These are phyloP conservation scores for Neodiprion virginianus DNA, from an alignment of 1,140 invertebrate species.

Conservation along the genomic window DNA sequence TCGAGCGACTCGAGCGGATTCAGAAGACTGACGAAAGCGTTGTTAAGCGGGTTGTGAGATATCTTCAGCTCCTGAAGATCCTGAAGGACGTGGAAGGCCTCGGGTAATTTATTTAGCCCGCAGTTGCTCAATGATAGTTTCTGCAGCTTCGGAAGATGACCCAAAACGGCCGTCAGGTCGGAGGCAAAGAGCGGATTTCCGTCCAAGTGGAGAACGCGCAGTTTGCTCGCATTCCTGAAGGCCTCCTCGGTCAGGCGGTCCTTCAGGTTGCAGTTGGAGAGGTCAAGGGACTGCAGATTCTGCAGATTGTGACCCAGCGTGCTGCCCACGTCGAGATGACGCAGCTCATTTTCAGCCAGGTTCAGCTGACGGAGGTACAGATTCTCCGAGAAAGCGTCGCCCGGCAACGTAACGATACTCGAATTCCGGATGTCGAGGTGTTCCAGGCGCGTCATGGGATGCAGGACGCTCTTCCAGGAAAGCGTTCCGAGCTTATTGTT, in stretches of 20 bases:
- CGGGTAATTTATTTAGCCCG: slow-evolving; percentile 67
- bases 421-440: slow-evolving; percentile 70
- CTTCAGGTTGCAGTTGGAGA: slow-evolving; percentile 74
- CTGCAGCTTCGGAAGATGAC: slow-evolving; percentile 70
- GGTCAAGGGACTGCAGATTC: slow-evolving; percentile 71
- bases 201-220: slow-evolving; percentile 70
- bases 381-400: slow-evolving; percentile 71
- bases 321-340: slow-evolving; percentile 68
- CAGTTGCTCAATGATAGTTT: slow-evolving; percentile 73
- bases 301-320: slow-evolving; percentile 72
- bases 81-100: slow-evolving; percentile 71
- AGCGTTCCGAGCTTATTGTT: slow-evolving; percentile 66
- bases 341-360: slow-evolving; percentile 71
- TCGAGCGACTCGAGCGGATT: slow-evolving; percentile 71
- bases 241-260: slow-evolving; percentile 72
- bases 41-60: slow-evolving; percentile 72
- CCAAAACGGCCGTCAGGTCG: slow-evolving; percentile 71
- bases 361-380: slow-evolving; percentile 70
- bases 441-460: slow-evolving; percentile 67
- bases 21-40: slow-evolving; percentile 72
- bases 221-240: slow-evolving; percentile 72
- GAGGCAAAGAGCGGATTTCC: slow-evolving; percentile 73
- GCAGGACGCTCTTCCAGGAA: slow-evolving; percentile 68
- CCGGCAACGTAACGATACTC: slow-evolving; percentile 67
- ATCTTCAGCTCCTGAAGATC: slow-evolving; percentile 72